These are phyloP conservation scores for Zaprionus lineosus DNA, from an alignment of 2,888 invertebrate species.

Conservation along the genomic window DNA sequence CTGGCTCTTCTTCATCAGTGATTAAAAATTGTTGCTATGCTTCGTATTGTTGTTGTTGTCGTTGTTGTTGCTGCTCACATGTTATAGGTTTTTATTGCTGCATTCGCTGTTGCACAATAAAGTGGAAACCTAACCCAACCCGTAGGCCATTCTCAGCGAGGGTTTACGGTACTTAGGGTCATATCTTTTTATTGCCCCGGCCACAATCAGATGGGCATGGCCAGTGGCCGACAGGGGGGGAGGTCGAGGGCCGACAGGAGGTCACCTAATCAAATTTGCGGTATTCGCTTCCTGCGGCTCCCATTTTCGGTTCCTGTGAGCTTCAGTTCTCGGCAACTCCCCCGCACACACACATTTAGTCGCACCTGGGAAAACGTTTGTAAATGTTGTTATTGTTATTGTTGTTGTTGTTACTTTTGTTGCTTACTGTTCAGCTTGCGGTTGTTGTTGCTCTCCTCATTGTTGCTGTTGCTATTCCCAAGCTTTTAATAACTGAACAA, in stretches of 20 bases:
- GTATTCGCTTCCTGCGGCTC: slow-evolving; percentile 20
- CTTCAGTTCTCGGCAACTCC: background rate
- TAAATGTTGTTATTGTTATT: slow-evolving; percentile 3
- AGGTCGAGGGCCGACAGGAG: slow-evolving; percentile 28
- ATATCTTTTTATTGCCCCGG: slow-evolving; percentile 41
- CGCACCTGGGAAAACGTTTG: slow-evolving; percentile 42
- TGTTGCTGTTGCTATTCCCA: slow-evolving; percentile 60
- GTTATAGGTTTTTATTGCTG: background rate
- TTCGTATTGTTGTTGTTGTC: background rate
- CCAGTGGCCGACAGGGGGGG: no score
- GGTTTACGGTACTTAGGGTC: slow-evolving; percentile 34
- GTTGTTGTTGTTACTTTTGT: slow-evolving; percentile 16
- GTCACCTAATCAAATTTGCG: slow-evolving; percentile 53
- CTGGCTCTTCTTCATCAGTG: background rate
- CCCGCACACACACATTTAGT: background rate
- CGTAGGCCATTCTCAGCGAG: background rate
- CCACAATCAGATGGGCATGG: slow-evolving; percentile 47
- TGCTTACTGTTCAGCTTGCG: no score
- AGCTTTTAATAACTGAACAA: slow-evolving; percentile 79
- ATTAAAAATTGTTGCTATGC: background rate
- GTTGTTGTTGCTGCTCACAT: no score
- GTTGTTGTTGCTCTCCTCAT: slow-evolving; percentile 12
- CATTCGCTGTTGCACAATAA: background rate
- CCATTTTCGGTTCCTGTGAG: background rate
- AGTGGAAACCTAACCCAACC: slow-evolving; percentile 10